phyloP scores from a whole-genome alignment of 2,113 vertebrate genomes.

The Ahaetulla prasina region DNA sequence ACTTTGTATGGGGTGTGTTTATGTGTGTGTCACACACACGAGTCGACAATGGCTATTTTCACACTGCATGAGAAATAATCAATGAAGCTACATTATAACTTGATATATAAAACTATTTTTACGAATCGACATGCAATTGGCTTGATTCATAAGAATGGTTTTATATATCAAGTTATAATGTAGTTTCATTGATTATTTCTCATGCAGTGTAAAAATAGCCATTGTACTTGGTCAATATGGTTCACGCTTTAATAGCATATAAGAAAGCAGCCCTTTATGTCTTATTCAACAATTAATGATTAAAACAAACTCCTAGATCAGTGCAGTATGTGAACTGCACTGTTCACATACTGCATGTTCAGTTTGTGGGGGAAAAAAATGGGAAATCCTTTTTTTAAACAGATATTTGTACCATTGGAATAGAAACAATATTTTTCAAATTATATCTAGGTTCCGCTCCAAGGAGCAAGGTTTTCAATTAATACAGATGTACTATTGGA shows the following conservation, averaged over 20 bases:
- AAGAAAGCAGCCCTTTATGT: not conserved
- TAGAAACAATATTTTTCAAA: not conserved
- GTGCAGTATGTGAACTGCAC: not conserved
- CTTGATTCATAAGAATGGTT: not conserved
- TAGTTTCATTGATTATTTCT: not conserved
- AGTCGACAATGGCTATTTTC: too few species aligned
- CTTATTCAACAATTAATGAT: not conserved
- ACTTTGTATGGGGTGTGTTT: not conserved
- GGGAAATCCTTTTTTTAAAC: not conserved
- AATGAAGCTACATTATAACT: too few species aligned
- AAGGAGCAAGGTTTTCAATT: not conserved
- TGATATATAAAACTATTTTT: too few species aligned
- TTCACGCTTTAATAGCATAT: not conserved
- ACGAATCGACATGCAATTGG: too few species aligned
- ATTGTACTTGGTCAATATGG: not conserved
- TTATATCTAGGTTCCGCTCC: not conserved
- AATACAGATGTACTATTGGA: not conserved
- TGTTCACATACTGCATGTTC: too few species aligned
- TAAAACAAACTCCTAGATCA: not conserved
- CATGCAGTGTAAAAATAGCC: not conserved
- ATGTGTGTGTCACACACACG: not conserved
- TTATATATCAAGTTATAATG: not conserved
- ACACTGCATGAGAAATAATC: too few species aligned
- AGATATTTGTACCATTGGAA: not conserved
- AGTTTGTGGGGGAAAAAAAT: not conserved